Evolutionary conservation across 1,140 invertebrate genomes (phyloP).

Genomic region (Camponotus vicinus): DNA sequence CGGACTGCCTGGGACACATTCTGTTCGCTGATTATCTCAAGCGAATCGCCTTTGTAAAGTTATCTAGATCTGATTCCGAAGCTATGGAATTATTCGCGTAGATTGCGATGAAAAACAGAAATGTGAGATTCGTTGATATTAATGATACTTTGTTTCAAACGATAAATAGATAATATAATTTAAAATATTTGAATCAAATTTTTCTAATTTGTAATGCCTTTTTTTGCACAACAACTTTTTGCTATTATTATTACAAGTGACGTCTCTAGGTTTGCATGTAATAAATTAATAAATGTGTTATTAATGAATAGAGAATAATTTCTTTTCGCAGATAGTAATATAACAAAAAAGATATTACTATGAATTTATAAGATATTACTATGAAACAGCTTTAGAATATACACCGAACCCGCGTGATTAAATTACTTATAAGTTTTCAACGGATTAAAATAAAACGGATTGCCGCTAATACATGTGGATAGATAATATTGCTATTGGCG

Average conservation of each 20-base stretch:
- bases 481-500: conserved; percentile 47
- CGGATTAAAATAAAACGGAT: neutral
- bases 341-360: neutral
- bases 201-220: conserved; percentile 36
- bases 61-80: conserved; percentile 71
- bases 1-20: conserved; percentile 86
- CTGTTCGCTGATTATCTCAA: conserved; percentile 75
- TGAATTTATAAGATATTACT: neutral
- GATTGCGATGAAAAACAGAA: conserved; percentile 81
- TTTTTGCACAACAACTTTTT: neutral
- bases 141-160: conserved; percentile 72
- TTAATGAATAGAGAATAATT: neutral
- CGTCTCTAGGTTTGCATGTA: neutral
- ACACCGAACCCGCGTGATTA: neutral
- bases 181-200: neutral
- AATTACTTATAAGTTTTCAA: neutral
- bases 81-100: neutral
- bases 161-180: neutral
- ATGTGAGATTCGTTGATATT: conserved; percentile 80
- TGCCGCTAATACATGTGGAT: conserved; percentile 30
- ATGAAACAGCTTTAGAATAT: neutral
- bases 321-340: neutral
- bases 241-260: neutral
- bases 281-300: neutral
- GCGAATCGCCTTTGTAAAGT: conserved; percentile 78